Conservation (phyloP, 2,113 vertebrate species). For the Cyanoramphus novaezelandiae region DNA sequence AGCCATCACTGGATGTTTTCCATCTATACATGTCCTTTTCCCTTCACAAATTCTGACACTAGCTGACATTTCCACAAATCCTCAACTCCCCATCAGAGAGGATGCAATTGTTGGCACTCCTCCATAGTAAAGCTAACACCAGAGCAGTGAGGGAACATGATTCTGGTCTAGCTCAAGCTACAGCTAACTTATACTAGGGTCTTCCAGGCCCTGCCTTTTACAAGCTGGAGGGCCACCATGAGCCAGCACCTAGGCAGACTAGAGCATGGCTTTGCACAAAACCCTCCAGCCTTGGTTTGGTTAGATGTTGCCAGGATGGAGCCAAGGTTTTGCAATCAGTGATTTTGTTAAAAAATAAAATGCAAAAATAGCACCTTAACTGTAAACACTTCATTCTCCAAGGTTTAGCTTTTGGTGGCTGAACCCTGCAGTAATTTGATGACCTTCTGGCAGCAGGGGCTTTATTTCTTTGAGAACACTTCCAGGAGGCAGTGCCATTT, state of each 20-base stretch:
- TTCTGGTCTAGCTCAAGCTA: not conserved
- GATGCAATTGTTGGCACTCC: not conserved
- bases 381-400: not conserved
- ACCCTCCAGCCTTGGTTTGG: not conserved
- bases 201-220: not conserved
- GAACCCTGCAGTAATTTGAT: not conserved
- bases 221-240: not conserved
- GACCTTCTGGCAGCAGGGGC: not conserved
- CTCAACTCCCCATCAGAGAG: not conserved
- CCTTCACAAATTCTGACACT: not conserved
- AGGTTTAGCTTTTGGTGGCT: not conserved
- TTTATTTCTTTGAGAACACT: not conserved
- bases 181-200: not conserved
- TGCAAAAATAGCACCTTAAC: not conserved
- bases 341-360: not conserved
- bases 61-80: not conserved
- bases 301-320: not conserved
- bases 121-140: not conserved
- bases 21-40: not conserved
- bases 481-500: not conserved
- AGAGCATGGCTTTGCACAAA: not conserved
- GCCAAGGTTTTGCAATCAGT: not conserved
- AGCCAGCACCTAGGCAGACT: not conserved
- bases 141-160: fast-evolving
- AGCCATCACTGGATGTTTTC: not conserved